Evolutionary conservation across 2,797 vertebrate species (phyloP).

Genomic region (Thaleichthys pacificus): DNA sequence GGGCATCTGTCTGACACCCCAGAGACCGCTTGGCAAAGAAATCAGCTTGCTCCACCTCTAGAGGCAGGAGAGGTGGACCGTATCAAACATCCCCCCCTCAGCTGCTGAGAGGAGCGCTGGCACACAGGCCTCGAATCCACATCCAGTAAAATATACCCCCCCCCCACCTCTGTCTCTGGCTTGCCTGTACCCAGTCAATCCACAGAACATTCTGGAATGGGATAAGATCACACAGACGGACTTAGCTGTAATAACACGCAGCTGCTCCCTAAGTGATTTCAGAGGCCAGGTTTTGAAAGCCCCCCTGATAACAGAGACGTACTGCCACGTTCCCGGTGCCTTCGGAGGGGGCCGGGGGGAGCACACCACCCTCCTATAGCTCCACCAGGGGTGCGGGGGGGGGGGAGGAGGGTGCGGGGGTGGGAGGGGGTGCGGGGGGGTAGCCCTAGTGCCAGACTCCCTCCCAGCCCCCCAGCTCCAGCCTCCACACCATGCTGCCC

Average conservation of each 20-base stretch:
- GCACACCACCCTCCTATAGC: not conserved
- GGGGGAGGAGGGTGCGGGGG: too few species aligned
- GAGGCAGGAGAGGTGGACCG: not conserved
- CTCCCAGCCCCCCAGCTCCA: too few species aligned
- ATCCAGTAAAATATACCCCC: conserved; percentile 6
- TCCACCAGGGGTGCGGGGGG: too few species aligned
- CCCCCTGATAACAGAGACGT: conserved; percentile 62
- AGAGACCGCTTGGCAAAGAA: not conserved
- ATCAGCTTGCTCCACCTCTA: conserved; percentile 3
- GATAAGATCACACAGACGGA: conserved; percentile 76
- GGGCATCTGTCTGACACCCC: not conserved
- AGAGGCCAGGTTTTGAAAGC: conserved; percentile 63
- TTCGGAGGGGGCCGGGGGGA: conserved; percentile 45
- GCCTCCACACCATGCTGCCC: too few species aligned
- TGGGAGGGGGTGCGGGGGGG: too few species aligned
- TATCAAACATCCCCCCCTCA: not conserved
- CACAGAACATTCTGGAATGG: conserved; percentile 64
- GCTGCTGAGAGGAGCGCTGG: not conserved
- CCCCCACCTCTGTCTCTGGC: conserved; percentile 58
- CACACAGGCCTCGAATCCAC: too few species aligned
- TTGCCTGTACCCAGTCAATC: conserved; percentile 59
- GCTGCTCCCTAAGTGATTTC: conserved; percentile 74
- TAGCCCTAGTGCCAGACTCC: too few species aligned
- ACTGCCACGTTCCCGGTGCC: conserved; percentile 54
- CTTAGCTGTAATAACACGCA: conserved; percentile 74